Evolutionary conservation across 1,140 invertebrate genomes (phyloP), one percentile per base, ranked within the genome.

Genomic region (Bombyx mandarina): DNA sequence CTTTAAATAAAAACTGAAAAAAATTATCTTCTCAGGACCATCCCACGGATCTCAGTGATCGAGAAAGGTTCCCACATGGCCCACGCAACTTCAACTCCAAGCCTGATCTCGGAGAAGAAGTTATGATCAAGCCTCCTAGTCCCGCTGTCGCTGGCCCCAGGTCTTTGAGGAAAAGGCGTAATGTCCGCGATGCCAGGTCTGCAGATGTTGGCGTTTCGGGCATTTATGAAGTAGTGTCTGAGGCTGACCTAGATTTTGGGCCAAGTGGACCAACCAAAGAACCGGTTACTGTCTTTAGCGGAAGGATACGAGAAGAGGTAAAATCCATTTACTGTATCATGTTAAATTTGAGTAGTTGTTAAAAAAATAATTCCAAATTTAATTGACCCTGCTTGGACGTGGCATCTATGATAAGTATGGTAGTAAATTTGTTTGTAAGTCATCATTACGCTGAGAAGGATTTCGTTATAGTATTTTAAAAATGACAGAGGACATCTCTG

Each of bases 211-310:
- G 94, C 7, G 95, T 97, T 12, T 94, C 92, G 64, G 95, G 94
- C 2, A 90, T 95, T 46, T 97, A 96, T 79, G 94, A 96, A 65
- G 96, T 98, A n/a, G 96, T 97, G 42, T 96, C 95, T 3, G 95
- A 96, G 81, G 94, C 95, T 8, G 96, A 98, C 80, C 85, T 98
- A 22, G 95, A 94, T n/a, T 98, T 97, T 78, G 95, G 93, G 67
- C 94, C 95, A 0, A 94, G 96, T 63, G 89, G 90, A 22, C 45
- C 52, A 26, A 35, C 26, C 26, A 35, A 35, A 35, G 94, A 96
- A 81, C 92, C 94, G 0, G 94, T 96, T 1, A 95, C 94, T 7
- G 93, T 95, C 0, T 96, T 97, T 80, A 93, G 95, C 79, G 96
- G 95, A 35, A 90, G 94, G 73, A 96, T 96, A 76, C 90, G 93